Conservation (phyloP, 2,113 vertebrate genomes). For the Triplophysa tibetana region DNA sequence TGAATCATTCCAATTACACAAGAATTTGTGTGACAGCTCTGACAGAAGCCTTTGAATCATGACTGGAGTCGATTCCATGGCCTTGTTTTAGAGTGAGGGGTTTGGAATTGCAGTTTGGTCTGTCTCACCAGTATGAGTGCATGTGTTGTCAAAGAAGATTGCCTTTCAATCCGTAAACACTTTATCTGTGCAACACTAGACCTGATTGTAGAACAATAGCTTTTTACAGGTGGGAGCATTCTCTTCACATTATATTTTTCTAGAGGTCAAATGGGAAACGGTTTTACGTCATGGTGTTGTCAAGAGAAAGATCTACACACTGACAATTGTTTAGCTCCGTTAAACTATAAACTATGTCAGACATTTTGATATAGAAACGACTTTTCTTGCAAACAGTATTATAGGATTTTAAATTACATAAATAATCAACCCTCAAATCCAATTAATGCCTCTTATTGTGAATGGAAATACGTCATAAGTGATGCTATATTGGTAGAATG, state of each 20-base stretch:
- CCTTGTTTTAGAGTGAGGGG: slow-evolving; percentile 52
- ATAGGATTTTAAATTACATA: no score
- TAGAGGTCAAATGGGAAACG: slow-evolving; percentile 54
- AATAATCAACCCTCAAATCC: no score
- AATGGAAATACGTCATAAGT: no score
- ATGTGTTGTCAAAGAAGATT: slow-evolving; percentile 48
- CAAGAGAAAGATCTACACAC: slow-evolving; percentile 26
- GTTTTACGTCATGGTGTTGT: slow-evolving; percentile 55
- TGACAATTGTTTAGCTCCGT: not conserved
- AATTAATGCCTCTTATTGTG: no score
- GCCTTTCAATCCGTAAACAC: slow-evolving; percentile 56
- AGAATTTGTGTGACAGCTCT: slow-evolving; percentile 51
- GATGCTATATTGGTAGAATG: no score
- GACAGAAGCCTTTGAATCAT: slow-evolving; percentile 66
- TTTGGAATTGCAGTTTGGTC: slow-evolving; percentile 63
- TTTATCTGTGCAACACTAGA: slow-evolving; percentile 60
- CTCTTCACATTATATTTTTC: slow-evolving; percentile 60
- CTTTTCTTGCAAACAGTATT: not conserved
- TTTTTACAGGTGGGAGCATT: slow-evolving; percentile 45
- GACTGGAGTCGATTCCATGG: slow-evolving; percentile 52
- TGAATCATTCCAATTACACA: slow-evolving; percentile 60
- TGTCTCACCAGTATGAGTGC: slow-evolving; percentile 53
- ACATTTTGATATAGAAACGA: not conserved
- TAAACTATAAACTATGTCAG: not conserved
- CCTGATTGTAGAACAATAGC: slow-evolving; percentile 63